These are phyloP conservation scores for Melanchra persicariae DNA, from an alignment of 2,888 invertebrate genomes.

Conservation along the genomic window DNA sequence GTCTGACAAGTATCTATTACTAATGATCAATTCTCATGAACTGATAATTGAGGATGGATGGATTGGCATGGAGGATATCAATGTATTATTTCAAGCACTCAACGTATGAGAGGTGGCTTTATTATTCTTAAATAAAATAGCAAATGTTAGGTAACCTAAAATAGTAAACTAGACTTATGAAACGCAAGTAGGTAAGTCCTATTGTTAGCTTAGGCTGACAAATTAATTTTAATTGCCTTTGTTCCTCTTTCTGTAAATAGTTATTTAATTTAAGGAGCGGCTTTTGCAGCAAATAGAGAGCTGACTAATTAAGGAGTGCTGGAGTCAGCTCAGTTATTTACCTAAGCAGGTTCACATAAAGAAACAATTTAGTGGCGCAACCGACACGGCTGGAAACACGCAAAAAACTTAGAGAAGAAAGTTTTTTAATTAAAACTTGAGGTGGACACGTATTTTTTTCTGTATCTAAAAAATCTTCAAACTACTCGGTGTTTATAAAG, in stretches of 20 bases:
- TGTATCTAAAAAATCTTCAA: slow-evolving; percentile 51
- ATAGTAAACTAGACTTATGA: slow-evolving; percentile 34
- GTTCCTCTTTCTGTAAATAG: slow-evolving; percentile 24
- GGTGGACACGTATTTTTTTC: slow-evolving; percentile 61
- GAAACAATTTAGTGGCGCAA: slow-evolving; percentile 53
- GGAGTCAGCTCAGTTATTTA: slow-evolving; percentile 41
- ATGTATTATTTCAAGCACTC: slow-evolving; percentile 16
- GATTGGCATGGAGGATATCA: no score
- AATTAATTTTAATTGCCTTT: slow-evolving; percentile 38
- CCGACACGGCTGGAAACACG: slow-evolving; percentile 47
- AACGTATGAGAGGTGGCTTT: neutral
- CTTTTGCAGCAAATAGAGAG: slow-evolving; percentile 29
- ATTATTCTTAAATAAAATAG: slow-evolving; percentile 31
- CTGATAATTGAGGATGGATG: neutral
- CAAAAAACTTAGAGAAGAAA: slow-evolving; percentile 51
- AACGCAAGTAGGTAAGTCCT: slow-evolving; percentile 2
- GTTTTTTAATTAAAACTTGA: slow-evolving; percentile 67
- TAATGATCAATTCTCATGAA: neutral
- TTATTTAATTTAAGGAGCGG: slow-evolving; percentile 29
- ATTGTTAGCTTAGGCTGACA: slow-evolving; percentile 32
- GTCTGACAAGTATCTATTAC: neutral
- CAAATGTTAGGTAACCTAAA: neutral
- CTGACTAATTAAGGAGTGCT: slow-evolving; percentile 35
- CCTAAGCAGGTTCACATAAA: slow-evolving; percentile 40
- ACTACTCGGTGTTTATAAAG: slow-evolving; percentile 51